Conservation (phyloP, 2,113 vertebrate genomes). For the Notechis scutatus region DNA sequence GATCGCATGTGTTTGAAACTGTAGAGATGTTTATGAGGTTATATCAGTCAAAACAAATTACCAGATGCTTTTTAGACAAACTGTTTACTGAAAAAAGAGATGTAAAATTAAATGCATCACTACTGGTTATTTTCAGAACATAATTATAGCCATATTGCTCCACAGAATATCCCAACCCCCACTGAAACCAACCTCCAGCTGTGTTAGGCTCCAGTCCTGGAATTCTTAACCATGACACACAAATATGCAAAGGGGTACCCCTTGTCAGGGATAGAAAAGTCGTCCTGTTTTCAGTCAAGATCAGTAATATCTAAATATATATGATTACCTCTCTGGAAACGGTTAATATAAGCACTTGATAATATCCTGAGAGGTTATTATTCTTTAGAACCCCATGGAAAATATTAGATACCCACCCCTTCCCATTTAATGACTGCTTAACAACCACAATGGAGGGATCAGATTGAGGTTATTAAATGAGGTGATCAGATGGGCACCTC, state of each 20-base stretch:
- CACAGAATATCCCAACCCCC: not conserved
- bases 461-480: not conserved
- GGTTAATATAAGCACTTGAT: too few species aligned
- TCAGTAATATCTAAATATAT: not conserved
- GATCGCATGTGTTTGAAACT: not conserved
- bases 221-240: not conserved
- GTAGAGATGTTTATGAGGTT: not conserved
- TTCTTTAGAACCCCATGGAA: too few species aligned
- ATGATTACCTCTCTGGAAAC: too few species aligned
- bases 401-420: not conserved
- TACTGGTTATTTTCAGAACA: slow-evolving; percentile 5
- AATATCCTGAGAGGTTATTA: too few species aligned
- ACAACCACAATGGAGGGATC: not conserved
- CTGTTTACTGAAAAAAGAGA: not conserved
- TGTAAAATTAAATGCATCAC: slow-evolving; percentile 8
- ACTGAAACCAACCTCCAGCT: not conserved
- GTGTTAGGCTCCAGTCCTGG: not conserved
- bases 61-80: not conserved
- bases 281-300: not conserved
- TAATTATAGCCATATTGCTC: not conserved
- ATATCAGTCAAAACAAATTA: slow-evolving; percentile 6
- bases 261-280: not conserved
- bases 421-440: not conserved
- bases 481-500: not conserved
- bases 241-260: not conserved